Evolutionary conservation across 2,888 invertebrate species (phyloP).

Genomic region (Cataglyphis rosenhaueri): DNA sequence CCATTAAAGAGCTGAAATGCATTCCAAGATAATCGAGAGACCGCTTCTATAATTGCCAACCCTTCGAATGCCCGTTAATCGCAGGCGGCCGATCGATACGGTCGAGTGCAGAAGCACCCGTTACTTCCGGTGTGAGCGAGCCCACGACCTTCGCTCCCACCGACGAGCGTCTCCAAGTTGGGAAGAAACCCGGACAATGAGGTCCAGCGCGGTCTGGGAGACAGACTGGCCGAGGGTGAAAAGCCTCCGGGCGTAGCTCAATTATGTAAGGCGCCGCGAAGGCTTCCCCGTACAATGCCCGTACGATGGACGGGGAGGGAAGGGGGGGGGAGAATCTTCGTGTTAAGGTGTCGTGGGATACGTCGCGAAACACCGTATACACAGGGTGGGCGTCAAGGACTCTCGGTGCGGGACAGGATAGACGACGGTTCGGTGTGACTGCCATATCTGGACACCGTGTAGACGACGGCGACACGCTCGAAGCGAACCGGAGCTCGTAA

Average conservation of each 20-base stretch:
- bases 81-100: slow-evolving; percentile 41
- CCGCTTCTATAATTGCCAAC: not conserved
- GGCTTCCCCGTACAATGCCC: slow-evolving; percentile 62
- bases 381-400: slow-evolving; percentile 83
- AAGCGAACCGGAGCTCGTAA: slow-evolving; percentile 26
- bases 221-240: slow-evolving; percentile 62
- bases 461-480: slow-evolving; percentile 59
- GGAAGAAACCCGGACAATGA: slow-evolving; percentile 64
- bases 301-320: slow-evolving; percentile 11
- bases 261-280: slow-evolving; percentile 74
- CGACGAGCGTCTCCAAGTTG: slow-evolving; percentile 53
- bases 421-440: slow-evolving; percentile 78
- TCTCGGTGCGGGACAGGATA: slow-evolving; percentile 70
- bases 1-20: not conserved
- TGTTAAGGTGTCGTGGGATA: slow-evolving; percentile 65
- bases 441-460: slow-evolving; percentile 80
- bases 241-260: slow-evolving; percentile 65
- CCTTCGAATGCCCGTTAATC: slow-evolving; percentile 33
- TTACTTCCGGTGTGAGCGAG: slow-evolving; percentile 62
- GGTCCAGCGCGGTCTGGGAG: slow-evolving; percentile 58
- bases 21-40: not conserved
- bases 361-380: slow-evolving; percentile 64
- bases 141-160: slow-evolving; percentile 64
- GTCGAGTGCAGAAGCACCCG: slow-evolving; percentile 58
- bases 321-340: slow-evolving; percentile 44